Evolutionary conservation across 2,888 invertebrate species (phyloP), one percentile per base, ranked within the genome.

Genomic region (Dusona sp.): DNA sequence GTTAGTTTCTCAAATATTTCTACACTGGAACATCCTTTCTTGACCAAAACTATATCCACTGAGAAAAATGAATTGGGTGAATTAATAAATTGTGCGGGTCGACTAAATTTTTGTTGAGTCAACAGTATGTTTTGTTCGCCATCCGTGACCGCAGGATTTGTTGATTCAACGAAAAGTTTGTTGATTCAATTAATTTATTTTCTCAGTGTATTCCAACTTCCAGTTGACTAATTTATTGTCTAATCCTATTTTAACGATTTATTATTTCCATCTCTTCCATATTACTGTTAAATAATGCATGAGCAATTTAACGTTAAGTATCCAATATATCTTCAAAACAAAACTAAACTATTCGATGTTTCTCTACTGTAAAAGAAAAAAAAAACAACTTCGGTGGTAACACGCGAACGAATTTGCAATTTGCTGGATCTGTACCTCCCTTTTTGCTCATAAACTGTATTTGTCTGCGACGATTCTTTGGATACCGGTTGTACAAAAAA

Each of bases 351-450:
- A 42, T 65, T 57, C 48, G 29, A 65, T 74, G 75, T 79, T 54
- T 70, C 54, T 36, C 51, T 11, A 29, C 68, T 29, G 6, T 4
- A 3, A 16, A 42, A 70, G 48, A 33, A 61, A 64, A 70, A 79
- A 82, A 68, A 82, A 68, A 29, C 7, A 61, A n/a, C 45, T 67
- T 74, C 74, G 78, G 75, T 57, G 19, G 45, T 57, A 45, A 42
- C 48, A 73, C 85, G 82, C 85, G 74, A 79, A 64, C 79, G 61
- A 64, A 85, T 82, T 70, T 61, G 73, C 73, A 68, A 85, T 85
- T 81, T 79, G 67, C 77, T 42, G 74, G 19, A 64, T 51, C 64
- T 54, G 72, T 22, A 6, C 11, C 54, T 16, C 4, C 42, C 51
- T 22, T 54, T 68, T 82, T 78, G 48, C 67, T 74, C 77, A 51